phyloP scores from a whole-genome alignment of 2,797 vertebrate species.

The Limnodromus scolopaceus region DNA sequence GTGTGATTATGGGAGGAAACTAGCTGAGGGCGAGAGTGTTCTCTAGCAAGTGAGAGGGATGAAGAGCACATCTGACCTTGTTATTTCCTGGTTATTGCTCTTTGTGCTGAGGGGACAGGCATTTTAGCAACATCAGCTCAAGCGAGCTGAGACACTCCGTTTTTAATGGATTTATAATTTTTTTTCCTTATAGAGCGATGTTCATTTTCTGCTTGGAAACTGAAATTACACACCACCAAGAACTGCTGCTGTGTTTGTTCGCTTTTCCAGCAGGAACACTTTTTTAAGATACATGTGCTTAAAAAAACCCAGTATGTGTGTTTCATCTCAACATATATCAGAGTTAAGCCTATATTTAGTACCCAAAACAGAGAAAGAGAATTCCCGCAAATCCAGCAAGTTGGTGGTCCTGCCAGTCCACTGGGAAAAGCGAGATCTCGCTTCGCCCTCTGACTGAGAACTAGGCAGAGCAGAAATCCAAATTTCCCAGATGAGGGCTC shows the following conservation, averaged over 20 bases:
- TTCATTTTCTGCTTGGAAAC: background rate
- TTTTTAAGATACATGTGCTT: background rate
- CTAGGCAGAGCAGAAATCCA: background rate
- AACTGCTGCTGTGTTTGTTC: background rate
- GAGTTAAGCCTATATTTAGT: background rate
- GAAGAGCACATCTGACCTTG: background rate
- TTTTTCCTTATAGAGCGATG: background rate
- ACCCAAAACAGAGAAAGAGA: background rate
- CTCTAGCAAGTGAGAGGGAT: background rate
- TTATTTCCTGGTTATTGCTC: constrained; percentile 5
- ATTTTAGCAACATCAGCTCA: constrained; percentile 4
- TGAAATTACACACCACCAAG: background rate
- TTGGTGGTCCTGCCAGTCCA: background rate
- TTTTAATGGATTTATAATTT: background rate
- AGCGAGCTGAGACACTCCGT: accelerated
- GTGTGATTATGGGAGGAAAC: background rate
- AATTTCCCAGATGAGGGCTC: background rate
- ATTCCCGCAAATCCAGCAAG: background rate
- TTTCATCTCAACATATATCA: background rate
- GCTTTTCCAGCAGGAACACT: background rate
- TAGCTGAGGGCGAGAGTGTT: background rate
- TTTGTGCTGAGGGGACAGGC: background rate
- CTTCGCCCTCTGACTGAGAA: background rate
- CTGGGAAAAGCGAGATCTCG: background rate
- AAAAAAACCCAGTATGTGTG: accelerated